These are phyloP conservation scores for Phyllotreta cruciferae DNA, from an alignment of 2,888 invertebrate species.

Conservation along the genomic window DNA sequence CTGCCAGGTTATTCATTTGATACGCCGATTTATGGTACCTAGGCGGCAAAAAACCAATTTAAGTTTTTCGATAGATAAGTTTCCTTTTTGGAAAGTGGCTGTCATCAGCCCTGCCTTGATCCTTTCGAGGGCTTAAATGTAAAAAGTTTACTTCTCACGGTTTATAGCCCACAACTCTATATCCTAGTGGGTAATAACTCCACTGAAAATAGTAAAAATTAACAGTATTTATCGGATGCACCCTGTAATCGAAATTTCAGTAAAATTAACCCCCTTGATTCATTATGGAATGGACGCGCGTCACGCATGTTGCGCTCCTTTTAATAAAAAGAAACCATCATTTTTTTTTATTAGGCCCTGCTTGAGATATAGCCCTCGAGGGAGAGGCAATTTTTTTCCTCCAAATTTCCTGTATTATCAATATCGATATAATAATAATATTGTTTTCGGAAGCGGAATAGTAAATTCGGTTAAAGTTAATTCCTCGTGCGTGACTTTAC, in stretches of 20 bases:
- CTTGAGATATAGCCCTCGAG: conserved; percentile 8
- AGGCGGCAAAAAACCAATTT: conserved; percentile 20
- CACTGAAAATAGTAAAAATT: too few species aligned
- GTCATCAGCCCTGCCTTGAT: conserved; percentile 15
- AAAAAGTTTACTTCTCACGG: conserved; percentile 10
- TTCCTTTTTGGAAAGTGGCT: conserved; percentile 12
- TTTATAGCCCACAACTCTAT: too few species aligned
- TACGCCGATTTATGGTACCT: conserved; percentile 18
- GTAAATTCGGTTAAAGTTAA: conserved; percentile 15
- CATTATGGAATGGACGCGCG: conserved; percentile 1
- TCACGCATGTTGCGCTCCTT: conserved; percentile 19
- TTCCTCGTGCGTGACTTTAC: conserved; percentile 17
- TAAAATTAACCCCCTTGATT: conserved; percentile 3
- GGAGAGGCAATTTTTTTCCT: conserved; percentile 8
- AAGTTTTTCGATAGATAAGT: conserved; percentile 22
- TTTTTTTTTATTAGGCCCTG: conserved; percentile 17
- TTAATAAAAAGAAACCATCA: conserved; percentile 26
- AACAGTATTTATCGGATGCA: too few species aligned
- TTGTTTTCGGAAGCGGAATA: conserved; percentile 21
- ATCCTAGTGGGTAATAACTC: too few species aligned
- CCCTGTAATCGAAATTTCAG: background rate
- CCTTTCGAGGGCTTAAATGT: conserved; percentile 16
- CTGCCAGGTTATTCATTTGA: conserved; percentile 3
- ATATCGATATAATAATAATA: conserved; percentile 26
- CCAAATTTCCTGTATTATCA: conserved; percentile 26